Conservation (phyloP, 2,113 vertebrate species). For the Tamias sibiricus region DNA sequence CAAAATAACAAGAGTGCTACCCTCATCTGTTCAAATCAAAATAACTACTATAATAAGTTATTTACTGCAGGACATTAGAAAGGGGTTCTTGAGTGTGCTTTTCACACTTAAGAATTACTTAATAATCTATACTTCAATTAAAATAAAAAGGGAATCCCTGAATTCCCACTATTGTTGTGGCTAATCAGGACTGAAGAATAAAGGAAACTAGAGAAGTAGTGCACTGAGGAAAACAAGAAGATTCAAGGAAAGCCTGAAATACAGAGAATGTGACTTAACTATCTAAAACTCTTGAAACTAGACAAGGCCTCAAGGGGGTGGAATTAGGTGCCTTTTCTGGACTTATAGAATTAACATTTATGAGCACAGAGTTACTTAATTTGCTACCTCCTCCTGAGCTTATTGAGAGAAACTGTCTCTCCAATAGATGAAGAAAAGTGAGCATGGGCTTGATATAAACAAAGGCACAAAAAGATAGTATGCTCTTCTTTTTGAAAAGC, state of each 20-base stretch:
- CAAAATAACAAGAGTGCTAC: constrained; percentile 15
- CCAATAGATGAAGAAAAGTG: neutral
- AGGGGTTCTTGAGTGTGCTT: neutral
- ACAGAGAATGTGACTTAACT: neutral
- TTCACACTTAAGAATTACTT: constrained; percentile 4
- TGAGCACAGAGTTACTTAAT: neutral
- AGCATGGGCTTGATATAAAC: neutral
- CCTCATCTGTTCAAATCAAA: neutral
- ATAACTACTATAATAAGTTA: neutral
- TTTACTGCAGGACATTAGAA: neutral
- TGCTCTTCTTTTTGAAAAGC: neutral
- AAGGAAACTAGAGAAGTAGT: neutral
- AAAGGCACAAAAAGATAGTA: neutral
- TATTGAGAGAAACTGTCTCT: neutral
- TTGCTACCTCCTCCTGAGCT: constrained; percentile 16
- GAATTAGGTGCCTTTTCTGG: neutral
- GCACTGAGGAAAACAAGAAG: neutral
- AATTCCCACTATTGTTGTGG: neutral
- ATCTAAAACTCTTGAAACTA: neutral
- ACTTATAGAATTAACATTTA: neutral
- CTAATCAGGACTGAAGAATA: neutral
- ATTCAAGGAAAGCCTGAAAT: neutral
- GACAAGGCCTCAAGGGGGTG: neutral
- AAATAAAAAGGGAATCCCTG: neutral
- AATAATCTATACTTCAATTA: constrained; percentile 15